Evolutionary conservation across 2,888 invertebrate genomes (phyloP).

Genomic region (Cerceris rybyensis): DNA sequence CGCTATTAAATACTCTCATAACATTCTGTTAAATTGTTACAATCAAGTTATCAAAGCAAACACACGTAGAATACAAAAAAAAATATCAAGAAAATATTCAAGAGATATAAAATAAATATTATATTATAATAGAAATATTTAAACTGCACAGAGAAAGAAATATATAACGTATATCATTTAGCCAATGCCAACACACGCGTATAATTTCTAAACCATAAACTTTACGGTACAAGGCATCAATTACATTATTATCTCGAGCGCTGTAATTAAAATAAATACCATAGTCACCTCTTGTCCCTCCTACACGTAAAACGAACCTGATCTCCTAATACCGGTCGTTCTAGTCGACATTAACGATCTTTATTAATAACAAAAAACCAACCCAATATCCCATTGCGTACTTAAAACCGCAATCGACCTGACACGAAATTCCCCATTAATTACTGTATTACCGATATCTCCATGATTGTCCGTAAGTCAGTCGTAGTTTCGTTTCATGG

Average conservation of each 20-base stretch:
- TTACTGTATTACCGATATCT: constrained; percentile 38
- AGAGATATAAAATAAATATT: no score
- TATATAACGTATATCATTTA: neutral
- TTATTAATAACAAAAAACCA: constrained; percentile 4
- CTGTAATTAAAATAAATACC: constrained; percentile 36
- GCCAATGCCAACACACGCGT: constrained; percentile 9
- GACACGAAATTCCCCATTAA: constrained; percentile 31
- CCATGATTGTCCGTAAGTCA: constrained; percentile 53
- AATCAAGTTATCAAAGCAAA: constrained; percentile 33
- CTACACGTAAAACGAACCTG: neutral
- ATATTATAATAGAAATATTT: no score
- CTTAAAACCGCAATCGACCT: neutral
- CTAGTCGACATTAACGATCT: neutral
- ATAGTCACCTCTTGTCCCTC: neutral
- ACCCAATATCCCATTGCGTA: neutral
- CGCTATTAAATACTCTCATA: constrained; percentile 10
- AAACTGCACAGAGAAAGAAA: constrained; percentile 14
- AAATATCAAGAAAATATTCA: no score
- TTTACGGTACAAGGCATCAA: constrained; percentile 30
- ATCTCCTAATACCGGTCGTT: neutral
- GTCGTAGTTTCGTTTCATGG: constrained; percentile 34
- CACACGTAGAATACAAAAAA: no score
- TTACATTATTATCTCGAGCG: constrained; percentile 11
- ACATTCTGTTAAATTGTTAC: neutral
- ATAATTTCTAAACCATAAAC: constrained; percentile 25